A percentile compares a stretch with the other conserved stretches of the same genome.
Conservation (phyloP, 1,140 invertebrate species). For the Ectropis grisescens region DNA sequence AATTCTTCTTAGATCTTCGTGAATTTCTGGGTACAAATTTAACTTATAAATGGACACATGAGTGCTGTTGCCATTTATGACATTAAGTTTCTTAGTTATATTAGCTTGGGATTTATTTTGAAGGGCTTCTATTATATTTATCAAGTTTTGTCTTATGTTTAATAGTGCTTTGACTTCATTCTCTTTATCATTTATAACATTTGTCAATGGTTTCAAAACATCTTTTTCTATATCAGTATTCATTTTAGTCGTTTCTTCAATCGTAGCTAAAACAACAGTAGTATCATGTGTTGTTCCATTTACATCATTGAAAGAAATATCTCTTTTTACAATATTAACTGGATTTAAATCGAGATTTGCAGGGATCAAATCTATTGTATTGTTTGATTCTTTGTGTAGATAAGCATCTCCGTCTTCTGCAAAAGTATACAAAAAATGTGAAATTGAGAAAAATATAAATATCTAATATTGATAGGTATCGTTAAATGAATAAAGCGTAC, state of each 20-base stretch:
- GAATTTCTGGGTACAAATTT: conserved; percentile 11
- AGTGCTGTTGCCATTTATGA: conserved; percentile 5
- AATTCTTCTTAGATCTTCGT: conserved; percentile 6
- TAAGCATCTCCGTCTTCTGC: too few species aligned
- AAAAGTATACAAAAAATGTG: too few species aligned
- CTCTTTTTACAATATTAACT: conserved; percentile 18
- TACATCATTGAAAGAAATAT: conserved; percentile 1
- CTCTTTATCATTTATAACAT: conserved; percentile 20
- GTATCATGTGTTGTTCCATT: conserved; percentile 1
- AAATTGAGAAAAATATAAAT: too few species aligned
- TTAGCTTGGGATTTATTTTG: too few species aligned
- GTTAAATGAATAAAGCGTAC: too few species aligned
- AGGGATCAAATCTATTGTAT: conserved; percentile 2
- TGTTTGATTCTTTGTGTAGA: conserved; percentile 3
- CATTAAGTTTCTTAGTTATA: too few species aligned
- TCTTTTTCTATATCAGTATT: conserved; percentile 15
- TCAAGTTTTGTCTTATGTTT: conserved; percentile 17
- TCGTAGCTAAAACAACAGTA: neutral
- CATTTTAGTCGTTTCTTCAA: neutral
- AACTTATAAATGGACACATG: conserved; percentile 17
- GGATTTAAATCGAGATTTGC: conserved; percentile 1
- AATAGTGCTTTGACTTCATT: conserved; percentile 21
- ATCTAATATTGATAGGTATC: too few species aligned
- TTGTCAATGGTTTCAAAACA: conserved; percentile 16
- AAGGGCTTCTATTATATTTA: conserved; percentile 1